Evolutionary conservation across 1,140 invertebrate species (phyloP), one percentile per base, ranked within the genome.

Genomic region (Drosophila bocki): DNA sequence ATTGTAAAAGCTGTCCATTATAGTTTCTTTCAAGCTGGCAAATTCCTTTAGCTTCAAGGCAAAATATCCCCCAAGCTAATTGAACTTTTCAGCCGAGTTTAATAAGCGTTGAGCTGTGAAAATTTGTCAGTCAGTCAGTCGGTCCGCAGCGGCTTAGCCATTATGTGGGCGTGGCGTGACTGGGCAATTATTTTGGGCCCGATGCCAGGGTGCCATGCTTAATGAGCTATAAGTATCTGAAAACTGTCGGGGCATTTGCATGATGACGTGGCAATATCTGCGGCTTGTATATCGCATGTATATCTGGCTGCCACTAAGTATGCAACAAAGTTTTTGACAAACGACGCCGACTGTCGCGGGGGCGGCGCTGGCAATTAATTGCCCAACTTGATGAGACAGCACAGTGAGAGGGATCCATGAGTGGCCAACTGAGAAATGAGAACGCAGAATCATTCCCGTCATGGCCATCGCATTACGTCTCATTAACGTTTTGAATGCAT

Each of bases 241-340:
- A 68, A 71, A 80, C 72, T 78, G 72, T 57, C 39, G 64, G 61
- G 64, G 54, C 75, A 79, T 79, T 79, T 72, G 64, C 64, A 69
- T 78, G 75, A 77, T 78, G 62, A 78, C 62, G 58, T 35, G 45
- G 64, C 63, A 58, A 48, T 56, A 56, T 57, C 47, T 48, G 53
- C 58, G 64, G 59, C 45, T 50, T 80, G 80, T 76, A 44, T 48
- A 72, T 56, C 50, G 35, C 29, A 32, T 44, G 32, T 39, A 32
- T 71, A 70, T 75, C 69, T 62, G 56, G 48, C 82, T 64, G 71
- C 71, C 42, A 63, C 57, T 70, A 84, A 90, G 81, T 90, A 78
- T 88, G 84, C 85, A 88, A 72, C 85, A 84, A 78, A 78, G 76
- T 87, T 88, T 88, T 88, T 90, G 85, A 88, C 85, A 90, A 90